phyloP scores from a whole-genome alignment of 2,113 vertebrate genomes.

The Dicerorhinus sumatrensis region DNA sequence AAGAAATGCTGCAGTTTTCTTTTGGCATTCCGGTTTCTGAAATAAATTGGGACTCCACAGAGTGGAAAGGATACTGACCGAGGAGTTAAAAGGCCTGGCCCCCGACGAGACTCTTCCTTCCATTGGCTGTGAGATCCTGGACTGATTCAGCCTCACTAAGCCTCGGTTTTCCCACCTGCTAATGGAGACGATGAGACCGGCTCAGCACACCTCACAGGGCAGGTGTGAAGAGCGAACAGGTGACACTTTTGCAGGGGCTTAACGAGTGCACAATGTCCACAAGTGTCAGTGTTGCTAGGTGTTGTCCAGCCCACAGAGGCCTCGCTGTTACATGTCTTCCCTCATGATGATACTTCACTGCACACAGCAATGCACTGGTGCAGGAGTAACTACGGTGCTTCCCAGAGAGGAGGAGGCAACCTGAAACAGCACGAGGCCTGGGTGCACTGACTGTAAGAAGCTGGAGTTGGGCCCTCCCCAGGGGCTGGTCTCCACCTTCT shows the following conservation, averaged over 20 bases:
- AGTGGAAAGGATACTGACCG: neutral
- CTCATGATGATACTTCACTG: neutral
- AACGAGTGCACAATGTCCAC: neutral
- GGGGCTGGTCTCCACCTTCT: neutral
- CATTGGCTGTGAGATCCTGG: neutral
- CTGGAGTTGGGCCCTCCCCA: fast-evolving
- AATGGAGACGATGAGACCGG: neutral
- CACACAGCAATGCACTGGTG: neutral
- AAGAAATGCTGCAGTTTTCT: neutral
- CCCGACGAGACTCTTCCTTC: neutral
- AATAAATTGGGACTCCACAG: neutral
- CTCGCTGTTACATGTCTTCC: neutral
- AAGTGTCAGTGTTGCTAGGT: neutral
- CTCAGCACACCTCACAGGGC: no score
- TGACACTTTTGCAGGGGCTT: neutral
- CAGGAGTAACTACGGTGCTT: neutral
- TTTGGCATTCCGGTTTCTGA: neutral
- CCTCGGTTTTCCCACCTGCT: neutral
- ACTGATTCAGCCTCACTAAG: neutral
- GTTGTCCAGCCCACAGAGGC: neutral
- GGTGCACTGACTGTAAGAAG: neutral
- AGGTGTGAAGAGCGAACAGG: neutral
- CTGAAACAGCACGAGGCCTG: neutral
- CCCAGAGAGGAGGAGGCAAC: neutral
- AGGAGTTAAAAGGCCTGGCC: neutral